These are phyloP conservation scores for Atlantisia rogersi DNA, from an alignment of 2,113 vertebrate species.

Conservation along the genomic window DNA sequence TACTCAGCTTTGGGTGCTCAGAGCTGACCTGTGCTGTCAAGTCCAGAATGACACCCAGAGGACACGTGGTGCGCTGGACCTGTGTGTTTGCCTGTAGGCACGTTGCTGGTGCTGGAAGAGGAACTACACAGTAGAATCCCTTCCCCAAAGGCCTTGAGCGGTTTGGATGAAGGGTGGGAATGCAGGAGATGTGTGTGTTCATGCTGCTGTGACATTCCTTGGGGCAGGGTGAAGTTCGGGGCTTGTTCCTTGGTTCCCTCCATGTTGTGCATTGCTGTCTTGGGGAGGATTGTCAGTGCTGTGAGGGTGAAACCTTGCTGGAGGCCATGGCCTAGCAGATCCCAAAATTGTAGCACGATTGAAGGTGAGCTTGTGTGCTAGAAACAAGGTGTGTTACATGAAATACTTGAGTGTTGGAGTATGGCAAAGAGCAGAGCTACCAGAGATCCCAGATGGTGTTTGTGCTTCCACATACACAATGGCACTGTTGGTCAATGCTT, in stretches of 20 bases:
- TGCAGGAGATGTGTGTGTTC: neutral
- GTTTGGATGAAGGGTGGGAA: neutral
- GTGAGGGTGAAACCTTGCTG: neutral
- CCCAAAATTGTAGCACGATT: fast-evolving
- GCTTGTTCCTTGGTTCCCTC: neutral
- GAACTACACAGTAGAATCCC: neutral
- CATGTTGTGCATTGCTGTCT: neutral
- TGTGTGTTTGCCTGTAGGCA: neutral
- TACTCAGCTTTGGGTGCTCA: neutral
- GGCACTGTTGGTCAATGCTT: fast-evolving
- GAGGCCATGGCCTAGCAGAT: neutral
- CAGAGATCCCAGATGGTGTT: neutral
- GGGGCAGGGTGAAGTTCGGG: neutral
- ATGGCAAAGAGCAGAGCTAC: neutral
- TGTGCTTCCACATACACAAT: fast-evolving
- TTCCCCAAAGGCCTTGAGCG: neutral
- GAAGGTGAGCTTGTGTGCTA: neutral
- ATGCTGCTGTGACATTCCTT: neutral
- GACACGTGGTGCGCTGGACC: fast-evolving
- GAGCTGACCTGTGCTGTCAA: neutral
- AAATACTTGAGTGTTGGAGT: neutral
- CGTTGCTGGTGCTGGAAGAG: neutral
- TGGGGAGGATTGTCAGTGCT: neutral
- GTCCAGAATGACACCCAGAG: neutral
- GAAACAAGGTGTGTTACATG: neutral